Percentiles rank a stretch among this genome's conserved stretches.
Evolutionary conservation across 1,140 invertebrate species (phyloP).

Genomic region (Eupristina koningsbergeri): DNA sequence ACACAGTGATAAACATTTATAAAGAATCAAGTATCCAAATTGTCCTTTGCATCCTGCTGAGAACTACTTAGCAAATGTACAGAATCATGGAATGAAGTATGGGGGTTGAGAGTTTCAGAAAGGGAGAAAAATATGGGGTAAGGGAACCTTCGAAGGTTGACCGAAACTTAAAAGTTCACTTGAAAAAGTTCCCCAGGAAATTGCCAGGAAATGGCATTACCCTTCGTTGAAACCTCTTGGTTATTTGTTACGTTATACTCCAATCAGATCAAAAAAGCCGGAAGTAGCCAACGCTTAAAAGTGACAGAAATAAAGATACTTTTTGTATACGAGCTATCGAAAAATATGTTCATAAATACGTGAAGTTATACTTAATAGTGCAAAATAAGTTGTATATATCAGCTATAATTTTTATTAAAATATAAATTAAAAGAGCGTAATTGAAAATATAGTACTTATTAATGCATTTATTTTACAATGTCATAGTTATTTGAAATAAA

Average conservation of each 20-base stretch:
- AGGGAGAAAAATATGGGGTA: background rate
- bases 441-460: too few species aligned
- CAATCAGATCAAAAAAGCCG: background rate
- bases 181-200: conserved; percentile 69
- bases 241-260: conserved; percentile 8
- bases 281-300: conserved; percentile 24
- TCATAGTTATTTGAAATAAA: too few species aligned
- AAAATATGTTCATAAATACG: too few species aligned
- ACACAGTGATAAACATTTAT: conserved; percentile 63
- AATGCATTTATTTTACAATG: too few species aligned
- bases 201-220: conserved; percentile 65
- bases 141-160: background rate
- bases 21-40: conserved; percentile 51
- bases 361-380: too few species aligned
- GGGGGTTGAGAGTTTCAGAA: conserved; percentile 20
- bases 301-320: background rate
- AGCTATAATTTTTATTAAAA: too few species aligned
- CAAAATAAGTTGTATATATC: too few species aligned
- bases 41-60: conserved; percentile 52
- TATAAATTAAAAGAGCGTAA: too few species aligned
- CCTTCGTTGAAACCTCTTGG: conserved; percentile 14
- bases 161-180: conserved; percentile 63
- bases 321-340: background rate
- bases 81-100: background rate
- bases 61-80: conserved; percentile 67